phyloP scores from a whole-genome alignment of 2,797 vertebrate genomes.

The Tapirus indicus region DNA sequence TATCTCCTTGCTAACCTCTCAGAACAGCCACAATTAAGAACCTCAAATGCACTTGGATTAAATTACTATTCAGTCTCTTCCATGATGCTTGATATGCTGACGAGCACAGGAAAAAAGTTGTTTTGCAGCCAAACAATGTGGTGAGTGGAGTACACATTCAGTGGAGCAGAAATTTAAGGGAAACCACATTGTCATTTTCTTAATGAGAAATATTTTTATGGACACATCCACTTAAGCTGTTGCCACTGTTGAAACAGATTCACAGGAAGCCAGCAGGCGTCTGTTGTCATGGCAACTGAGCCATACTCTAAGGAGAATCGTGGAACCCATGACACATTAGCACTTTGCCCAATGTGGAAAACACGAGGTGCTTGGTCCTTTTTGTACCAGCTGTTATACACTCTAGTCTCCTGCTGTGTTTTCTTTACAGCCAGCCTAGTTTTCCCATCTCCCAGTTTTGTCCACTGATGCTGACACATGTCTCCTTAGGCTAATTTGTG shows the following conservation, averaged over 20 bases:
- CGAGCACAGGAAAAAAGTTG: rapidly evolving
- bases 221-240: neutral
- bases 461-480: rapidly evolving
- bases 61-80: neutral
- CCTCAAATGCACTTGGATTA: neutral
- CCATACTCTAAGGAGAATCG: neutral
- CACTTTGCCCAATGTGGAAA: neutral
- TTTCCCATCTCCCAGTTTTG: neutral
- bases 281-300: neutral
- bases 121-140: neutral
- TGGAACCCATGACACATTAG: rapidly evolving
- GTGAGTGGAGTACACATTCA: neutral
- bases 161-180: neutral
- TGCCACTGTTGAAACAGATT: neutral
- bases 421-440: neutral
- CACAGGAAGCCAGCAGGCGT: neutral
- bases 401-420: neutral
- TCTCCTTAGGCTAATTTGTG: neutral
- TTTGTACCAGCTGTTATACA: rapidly evolving
- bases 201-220: neutral
- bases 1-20: neutral
- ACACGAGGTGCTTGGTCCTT: neutral
- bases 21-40: neutral
- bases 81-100: rapidly evolving
- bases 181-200: neutral